Conservation (phyloP, 2,113 vertebrate genomes). For the Ceratotherium simum region DNA sequence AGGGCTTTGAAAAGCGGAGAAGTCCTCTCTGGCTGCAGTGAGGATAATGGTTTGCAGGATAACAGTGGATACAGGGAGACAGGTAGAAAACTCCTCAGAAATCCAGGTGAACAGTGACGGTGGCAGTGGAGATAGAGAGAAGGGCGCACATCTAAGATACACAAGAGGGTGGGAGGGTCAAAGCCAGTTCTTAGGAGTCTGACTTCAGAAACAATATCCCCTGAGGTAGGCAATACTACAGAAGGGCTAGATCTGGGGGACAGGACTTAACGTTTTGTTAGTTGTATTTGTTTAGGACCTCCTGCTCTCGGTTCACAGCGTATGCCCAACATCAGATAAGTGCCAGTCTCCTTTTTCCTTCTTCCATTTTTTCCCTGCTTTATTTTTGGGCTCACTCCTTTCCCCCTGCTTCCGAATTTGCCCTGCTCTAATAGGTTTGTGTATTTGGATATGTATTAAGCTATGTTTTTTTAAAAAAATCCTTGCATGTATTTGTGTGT, state of each 20-base stretch:
- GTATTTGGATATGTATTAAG: too few relatives aligned
- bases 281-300: too few relatives aligned
- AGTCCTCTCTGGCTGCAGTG: background rate
- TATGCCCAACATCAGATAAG: rapidly evolving
- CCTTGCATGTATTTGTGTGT: rapidly evolving
- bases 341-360: too few relatives aligned
- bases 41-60: background rate
- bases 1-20: background rate
- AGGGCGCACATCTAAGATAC: background rate
- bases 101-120: background rate
- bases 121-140: background rate
- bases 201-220: background rate
- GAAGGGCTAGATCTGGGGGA: background rate
- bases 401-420: background rate
- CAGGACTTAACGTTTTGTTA: background rate
- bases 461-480: background rate
- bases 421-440: background rate
- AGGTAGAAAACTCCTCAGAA: background rate
- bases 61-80: background rate
- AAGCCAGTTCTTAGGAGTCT: background rate
- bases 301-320: background rate
- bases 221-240: rapidly evolving
- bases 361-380: background rate
- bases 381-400: too few relatives aligned
- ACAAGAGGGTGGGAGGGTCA: background rate